Conservation (phyloP, 2,113 vertebrate genomes). For the Zonotrichia leucophrys region DNA sequence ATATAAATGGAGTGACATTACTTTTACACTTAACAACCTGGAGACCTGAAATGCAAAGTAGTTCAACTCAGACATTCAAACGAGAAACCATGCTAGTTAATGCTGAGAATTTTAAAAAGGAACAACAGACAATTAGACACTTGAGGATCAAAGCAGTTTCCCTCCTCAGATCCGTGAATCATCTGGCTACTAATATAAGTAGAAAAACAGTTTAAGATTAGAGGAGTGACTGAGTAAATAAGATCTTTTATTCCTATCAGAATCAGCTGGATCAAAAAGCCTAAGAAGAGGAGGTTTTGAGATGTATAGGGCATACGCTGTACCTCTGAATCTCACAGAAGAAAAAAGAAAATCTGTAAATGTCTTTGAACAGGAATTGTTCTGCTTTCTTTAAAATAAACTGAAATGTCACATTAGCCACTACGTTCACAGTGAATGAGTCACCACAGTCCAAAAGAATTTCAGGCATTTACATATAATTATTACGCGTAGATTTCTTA, state of each 20-base stretch:
- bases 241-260: not conserved
- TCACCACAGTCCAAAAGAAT: constrained; percentile 8
- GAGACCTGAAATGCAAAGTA: not conserved
- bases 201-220: not conserved
- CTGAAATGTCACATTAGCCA: constrained; percentile 30
- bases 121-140: not conserved
- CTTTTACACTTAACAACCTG: not conserved
- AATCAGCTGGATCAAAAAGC: not conserved
- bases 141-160: not conserved
- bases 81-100: not conserved
- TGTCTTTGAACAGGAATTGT: not conserved
- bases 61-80: not conserved
- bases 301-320: not conserved
- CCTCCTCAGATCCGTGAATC: not conserved
- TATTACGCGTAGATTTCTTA: not conserved
- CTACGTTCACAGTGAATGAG: not conserved
- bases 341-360: not conserved
- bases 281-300: not conserved
- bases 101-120: not conserved
- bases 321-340: not conserved
- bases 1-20: not conserved
- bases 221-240: not conserved
- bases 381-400: constrained; percentile 31
- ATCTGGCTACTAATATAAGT: not conserved
- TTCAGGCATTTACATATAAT: not conserved